Base-by-base conservation (phyloP, 2,113 vertebrate genomes). In the Macquaria australasica region DNA sequence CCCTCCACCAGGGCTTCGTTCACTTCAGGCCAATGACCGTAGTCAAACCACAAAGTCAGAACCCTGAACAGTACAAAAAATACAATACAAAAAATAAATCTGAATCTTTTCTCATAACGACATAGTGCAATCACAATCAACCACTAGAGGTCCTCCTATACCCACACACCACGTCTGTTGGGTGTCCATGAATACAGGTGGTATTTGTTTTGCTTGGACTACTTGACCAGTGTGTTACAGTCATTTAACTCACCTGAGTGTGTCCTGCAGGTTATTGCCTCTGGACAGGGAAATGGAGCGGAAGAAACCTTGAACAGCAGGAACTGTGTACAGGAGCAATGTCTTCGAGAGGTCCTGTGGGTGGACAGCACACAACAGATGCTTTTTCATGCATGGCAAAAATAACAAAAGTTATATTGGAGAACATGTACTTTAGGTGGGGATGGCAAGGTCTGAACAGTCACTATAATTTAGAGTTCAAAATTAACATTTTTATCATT, bases 281-380 rank as follows among this genome's bases (percentile, higher is more conserved):
- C 98, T 96, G 41, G 98, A 99, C 79, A 99, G 92, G 70, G 98
- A 99, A 89, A 99, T 99, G 69, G 98, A 99, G 16, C 98, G 95
- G 96, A 99, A 99, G 93, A 99, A 99, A 23, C 98, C 98, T 83
- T 99, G 98, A 83, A 99, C 98, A 7, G 98, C 98, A n/a, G 98
- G 98, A 45, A 99, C 98, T 0, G 98, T 99, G 95, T 99, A 99
- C 88, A 98, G 93, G 79, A 99, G 90, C 48, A 99, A 93, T 0
- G 97, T 99, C 94, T 99, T 99, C 55, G 98, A 99, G 50, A 99
- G 95, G 91, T 99, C 98, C 98, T 99, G 90, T 9, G 63, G 73
- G 63, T 8, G 10, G 25, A 69, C 12, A 25, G n/a, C 16, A 78
- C 21, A 91, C 21, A 64, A 64, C 14, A 79, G 39, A 81, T 12